A percentile compares a stretch with the other conserved stretches of the same genome.
phyloP scores from a whole-genome alignment of 2,113 vertebrate species.

The Scomber scombrus region DNA sequence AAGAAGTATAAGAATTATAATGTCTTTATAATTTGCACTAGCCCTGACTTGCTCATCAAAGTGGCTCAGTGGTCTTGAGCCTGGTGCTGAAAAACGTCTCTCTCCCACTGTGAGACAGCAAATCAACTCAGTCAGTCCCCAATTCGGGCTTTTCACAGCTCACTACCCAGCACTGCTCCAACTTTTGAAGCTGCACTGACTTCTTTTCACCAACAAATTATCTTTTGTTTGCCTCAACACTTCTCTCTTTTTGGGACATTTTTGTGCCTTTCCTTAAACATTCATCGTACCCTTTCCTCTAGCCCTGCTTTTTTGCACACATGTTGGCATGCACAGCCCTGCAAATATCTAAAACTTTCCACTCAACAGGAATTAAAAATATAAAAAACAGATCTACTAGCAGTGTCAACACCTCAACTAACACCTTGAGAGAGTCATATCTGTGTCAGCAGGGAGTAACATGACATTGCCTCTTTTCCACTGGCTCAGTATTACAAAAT shows the following conservation, averaged over 20 bases:
- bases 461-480: neutral
- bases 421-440: constrained; percentile 2
- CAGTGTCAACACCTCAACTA: neutral
- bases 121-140: constrained; percentile 28
- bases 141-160: constrained; percentile 49
- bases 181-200: constrained; percentile 5
- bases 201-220: constrained; percentile 12
- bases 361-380: neutral
- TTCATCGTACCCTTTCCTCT: neutral
- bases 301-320: neutral
- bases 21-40: too few relatives aligned
- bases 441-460: constrained; percentile 11
- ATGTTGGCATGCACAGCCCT: neutral
- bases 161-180: constrained; percentile 1
- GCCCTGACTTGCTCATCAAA: constrained; percentile 45
- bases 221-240: neutral
- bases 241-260: neutral
- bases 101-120: constrained; percentile 40
- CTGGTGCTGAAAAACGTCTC: constrained; percentile 23
- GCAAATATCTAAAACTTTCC: constrained; percentile 6
- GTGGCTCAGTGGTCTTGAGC: constrained; percentile 40
- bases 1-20: too few relatives aligned
- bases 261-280: neutral
- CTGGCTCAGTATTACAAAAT: constrained; percentile 22
- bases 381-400: neutral